Evolutionary conservation across 2,113 vertebrate genomes (phyloP), one percentile per base, ranked within the genome.

Genomic region (Eptesicus fuscus): DNA sequence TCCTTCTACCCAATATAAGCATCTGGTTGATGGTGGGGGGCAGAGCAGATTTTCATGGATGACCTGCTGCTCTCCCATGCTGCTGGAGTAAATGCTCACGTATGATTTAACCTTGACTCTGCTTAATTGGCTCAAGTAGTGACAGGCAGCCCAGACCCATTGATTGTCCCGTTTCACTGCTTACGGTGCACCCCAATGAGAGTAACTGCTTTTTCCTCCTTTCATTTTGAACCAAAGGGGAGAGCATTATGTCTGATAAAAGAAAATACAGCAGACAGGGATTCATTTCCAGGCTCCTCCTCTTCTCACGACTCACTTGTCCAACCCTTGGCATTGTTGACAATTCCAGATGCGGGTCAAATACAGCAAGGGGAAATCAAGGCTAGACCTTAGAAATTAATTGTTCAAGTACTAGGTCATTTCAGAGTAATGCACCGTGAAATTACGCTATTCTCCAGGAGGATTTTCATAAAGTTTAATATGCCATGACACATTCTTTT

Each of bases 391-490:
- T 98, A 98, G 98, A 98, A 98, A 98, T 98, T 98, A 98, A 98
- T 98, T 98, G 98, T 98, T 98, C 98, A 98, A 98, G 97, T 98
- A 98, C 96, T 97, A 96, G 97, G 97, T 98, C 98, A 98, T 98
- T 98, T 96, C 97, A 95, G 97, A 98, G 98, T 98, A 98, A 98
- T 98, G 98, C 94, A 90, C 96, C 97, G 0, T 98, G 98, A 98
- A 98, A 98, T 98, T 89, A 98, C 97, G 98, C 98, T 98, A 98
- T 98, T 98, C 98, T 98, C 97, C 73, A 70, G 97, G 98, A 98
- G 98, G 96, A 97, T 98, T 98, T 98, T 97, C 98, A 98, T 98
- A 98, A 98, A 98, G 98, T 98, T 98, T 98, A 98, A 98, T 97
- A 97, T 95, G 96, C 98, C 98, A 98, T 98, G 97, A 97, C 98